Conservation (phyloP, 2,797 vertebrate genomes). For the Phoebastria nigripes region DNA sequence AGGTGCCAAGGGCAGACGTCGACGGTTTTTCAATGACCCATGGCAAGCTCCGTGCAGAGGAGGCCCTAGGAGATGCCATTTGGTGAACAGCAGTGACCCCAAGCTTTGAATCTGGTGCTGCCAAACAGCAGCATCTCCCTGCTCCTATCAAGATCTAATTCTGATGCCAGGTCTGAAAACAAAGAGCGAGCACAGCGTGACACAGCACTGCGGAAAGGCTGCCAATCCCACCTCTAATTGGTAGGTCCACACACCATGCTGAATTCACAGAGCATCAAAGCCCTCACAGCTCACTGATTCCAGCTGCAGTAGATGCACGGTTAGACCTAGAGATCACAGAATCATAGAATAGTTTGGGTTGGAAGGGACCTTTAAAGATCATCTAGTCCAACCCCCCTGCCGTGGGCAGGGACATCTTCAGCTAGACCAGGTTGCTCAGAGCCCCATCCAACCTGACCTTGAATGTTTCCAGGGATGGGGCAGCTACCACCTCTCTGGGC, state of each 20-base stretch:
- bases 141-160: background rate
- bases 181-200: background rate
- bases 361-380: too few relatives aligned
- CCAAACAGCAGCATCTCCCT: background rate
- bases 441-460: too few relatives aligned
- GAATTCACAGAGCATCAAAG: rapidly evolving
- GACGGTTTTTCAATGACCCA: background rate
- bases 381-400: too few relatives aligned
- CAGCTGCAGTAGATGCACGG: background rate
- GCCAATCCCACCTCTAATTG: background rate
- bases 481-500: too few relatives aligned
- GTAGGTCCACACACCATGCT: rapidly evolving
- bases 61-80: background rate
- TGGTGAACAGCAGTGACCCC: rapidly evolving
- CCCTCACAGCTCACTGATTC: background rate
- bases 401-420: too few relatives aligned
- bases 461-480: too few relatives aligned
- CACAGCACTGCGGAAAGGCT: background rate
- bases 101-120: background rate
- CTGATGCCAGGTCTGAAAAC: background rate
- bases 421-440: too few relatives aligned
- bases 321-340: background rate
- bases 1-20: background rate
- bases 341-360: too few relatives aligned
- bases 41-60: rapidly evolving